Evolutionary conservation across 2,113 vertebrate genomes (phyloP).

Genomic region (Indicator indicator): DNA sequence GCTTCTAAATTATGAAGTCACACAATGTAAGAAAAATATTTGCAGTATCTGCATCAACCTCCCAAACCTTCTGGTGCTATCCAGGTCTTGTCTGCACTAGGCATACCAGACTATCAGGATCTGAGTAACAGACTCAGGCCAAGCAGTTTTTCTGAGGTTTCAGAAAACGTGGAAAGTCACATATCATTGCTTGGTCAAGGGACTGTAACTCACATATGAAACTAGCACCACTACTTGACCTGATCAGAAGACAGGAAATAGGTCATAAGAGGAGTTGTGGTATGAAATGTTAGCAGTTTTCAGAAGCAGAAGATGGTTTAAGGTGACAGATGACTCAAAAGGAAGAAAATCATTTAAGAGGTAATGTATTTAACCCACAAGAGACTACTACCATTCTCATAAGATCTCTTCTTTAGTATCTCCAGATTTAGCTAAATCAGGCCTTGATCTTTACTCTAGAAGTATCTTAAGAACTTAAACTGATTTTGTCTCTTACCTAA

Average conservation of each 20-base stretch:
- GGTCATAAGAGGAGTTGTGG: neutral
- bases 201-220: neutral
- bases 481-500: neutral
- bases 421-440: neutral
- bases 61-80: rapidly evolving
- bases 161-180: neutral
- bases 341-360: neutral
- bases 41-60: neutral
- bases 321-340: neutral
- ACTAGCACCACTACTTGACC: neutral
- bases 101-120: neutral
- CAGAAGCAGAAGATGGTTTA: neutral
- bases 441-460: neutral
- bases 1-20: neutral
- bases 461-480: neutral
- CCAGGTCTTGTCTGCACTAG: neutral
- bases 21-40: neutral
- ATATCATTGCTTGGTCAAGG: neutral
- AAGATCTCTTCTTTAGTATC: neutral
- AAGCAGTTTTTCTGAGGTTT: neutral
- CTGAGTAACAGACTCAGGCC: neutral
- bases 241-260: neutral
- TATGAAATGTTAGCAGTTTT: neutral
- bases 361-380: neutral
- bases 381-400: neutral